Conservation (phyloP, 2,888 invertebrate species). For the Drosophila meridionalis region DNA sequence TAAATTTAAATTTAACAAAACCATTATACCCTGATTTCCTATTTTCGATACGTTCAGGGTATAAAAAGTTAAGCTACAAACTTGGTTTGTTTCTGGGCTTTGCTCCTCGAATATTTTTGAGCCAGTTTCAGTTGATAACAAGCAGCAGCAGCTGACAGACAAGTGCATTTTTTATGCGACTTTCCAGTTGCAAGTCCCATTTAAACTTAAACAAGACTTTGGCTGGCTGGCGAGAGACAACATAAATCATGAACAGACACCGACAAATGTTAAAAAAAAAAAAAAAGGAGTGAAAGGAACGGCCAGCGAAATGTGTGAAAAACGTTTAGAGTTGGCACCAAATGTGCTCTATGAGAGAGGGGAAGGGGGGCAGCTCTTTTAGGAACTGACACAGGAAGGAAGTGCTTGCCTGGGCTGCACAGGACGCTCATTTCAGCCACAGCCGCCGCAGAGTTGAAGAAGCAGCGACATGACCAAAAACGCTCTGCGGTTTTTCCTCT, state of each 20-base stretch:
- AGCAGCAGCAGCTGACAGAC: constrained; percentile 63
- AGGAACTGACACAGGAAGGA: constrained; percentile 49
- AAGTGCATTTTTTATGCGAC: constrained; percentile 64
- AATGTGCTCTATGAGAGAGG: constrained; percentile 9
- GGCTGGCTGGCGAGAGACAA: constrained; percentile 48
- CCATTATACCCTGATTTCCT: no score
- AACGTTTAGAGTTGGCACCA: constrained; percentile 59
- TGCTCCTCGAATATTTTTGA: constrained; percentile 3
- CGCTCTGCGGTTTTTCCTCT: constrained; percentile 40
- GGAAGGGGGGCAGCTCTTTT: constrained; percentile 2
- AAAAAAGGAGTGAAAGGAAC: background rate
- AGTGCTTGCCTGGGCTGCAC: constrained; percentile 38
- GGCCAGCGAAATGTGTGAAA: constrained; percentile 56
- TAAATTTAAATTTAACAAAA: no score
- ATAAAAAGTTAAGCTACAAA: constrained; percentile 13
- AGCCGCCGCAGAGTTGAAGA: constrained; percentile 34
- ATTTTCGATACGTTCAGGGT: no score
- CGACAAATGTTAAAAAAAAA: constrained; percentile 43
- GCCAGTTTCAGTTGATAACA: constrained; percentile 55
- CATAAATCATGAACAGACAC: constrained; percentile 79
- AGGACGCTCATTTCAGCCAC: constrained; percentile 35
- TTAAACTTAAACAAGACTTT: constrained; percentile 46
- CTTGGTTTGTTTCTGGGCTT: constrained; percentile 43
- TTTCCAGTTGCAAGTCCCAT: constrained; percentile 40
- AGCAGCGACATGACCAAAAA: constrained; percentile 42